These are phyloP conservation scores for Grammomys dolichurus DNA, from an alignment of 2,113 vertebrate genomes.

Conservation along the genomic window DNA sequence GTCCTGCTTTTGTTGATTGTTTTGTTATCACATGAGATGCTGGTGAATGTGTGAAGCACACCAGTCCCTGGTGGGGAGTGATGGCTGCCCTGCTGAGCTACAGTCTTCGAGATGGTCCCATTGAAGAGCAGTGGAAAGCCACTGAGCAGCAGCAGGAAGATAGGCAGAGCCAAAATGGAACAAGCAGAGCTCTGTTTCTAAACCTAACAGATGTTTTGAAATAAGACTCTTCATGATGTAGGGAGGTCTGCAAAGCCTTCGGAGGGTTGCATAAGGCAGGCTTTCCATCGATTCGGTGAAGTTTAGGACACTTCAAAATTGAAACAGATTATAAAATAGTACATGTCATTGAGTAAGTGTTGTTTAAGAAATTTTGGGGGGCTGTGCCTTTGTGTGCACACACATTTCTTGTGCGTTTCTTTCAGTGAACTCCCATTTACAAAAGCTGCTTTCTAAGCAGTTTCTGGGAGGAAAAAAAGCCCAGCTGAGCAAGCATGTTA, in stretches of 20 bases:
- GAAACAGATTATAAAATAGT: constrained; percentile 23
- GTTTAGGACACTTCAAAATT: not conserved
- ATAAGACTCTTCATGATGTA: not conserved
- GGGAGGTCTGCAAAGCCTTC: not conserved
- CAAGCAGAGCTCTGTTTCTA: not conserved
- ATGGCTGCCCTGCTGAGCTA: not conserved
- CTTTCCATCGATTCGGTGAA: not conserved
- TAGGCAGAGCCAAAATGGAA: not conserved
- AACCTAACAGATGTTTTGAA: constrained; percentile 23
- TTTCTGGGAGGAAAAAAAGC: not conserved
- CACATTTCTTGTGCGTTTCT: not conserved
- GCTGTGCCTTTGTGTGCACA: not conserved
- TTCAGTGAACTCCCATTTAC: not conserved
- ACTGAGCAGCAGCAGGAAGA: not conserved
- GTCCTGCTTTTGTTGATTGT: not conserved
- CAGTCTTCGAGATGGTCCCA: not conserved
- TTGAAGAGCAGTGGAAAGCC: not conserved
- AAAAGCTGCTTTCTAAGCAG: not conserved
- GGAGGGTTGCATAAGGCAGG: not conserved
- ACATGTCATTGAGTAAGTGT: not conserved
- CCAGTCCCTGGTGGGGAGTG: not conserved
- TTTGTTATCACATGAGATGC: not conserved
- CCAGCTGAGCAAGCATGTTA: not conserved
- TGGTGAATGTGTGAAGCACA: not conserved
- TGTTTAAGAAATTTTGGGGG: not conserved